Evolutionary conservation across 2,113 vertebrate genomes (phyloP), one percentile per base, ranked within the genome.

Genomic region (Oxyura jamaicensis): DNA sequence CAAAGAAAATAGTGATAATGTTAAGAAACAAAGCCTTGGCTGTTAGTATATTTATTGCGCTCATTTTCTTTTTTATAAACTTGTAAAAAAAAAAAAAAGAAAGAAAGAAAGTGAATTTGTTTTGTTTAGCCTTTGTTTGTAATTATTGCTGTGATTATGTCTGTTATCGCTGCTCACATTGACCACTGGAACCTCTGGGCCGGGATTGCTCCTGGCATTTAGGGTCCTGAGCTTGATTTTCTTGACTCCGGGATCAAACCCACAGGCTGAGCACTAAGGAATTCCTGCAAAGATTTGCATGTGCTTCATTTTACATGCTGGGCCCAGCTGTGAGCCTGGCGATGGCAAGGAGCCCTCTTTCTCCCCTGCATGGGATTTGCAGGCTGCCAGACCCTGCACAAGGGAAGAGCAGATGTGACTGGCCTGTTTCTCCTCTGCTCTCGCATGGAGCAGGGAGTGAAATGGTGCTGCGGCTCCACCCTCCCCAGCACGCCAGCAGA

Each of bases 1-100:
- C 97, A 98, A 98, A 97, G 81, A 91, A 97, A 98, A 97, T 25
- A 95, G 67, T 75, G 96, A 96, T 90, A 97, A 91, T 76, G 62
- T 58, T 94, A 94, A 92, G 91, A 92, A 95, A 96, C 62, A 97
- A 95, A 82, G 46, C 92, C 91, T 91, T 83, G 95, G 67, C 78
- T 96, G 73, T 87, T 93, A 91, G 63, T 48, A 75, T 94, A 94
- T 96, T 97, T 97, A 97, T 93, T 94, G 69, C 77, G 79, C 48
- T 92, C 4, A 0, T 84, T 94, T 96, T 93, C 31, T 84, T 81
- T 79, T 66, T 59, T 41, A 68, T 60, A 42, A 69, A 84, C 91
- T 58, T 44, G 58, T 76, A 16, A 94, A 75, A 92, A 95, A 83
- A 6, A 11, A 91, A 83, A 90, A 92, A 95, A 83, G 5, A 13